phyloP scores from a whole-genome alignment of 64 coral and sea anemone species.

The Dendronephthya gigantea region DNA sequence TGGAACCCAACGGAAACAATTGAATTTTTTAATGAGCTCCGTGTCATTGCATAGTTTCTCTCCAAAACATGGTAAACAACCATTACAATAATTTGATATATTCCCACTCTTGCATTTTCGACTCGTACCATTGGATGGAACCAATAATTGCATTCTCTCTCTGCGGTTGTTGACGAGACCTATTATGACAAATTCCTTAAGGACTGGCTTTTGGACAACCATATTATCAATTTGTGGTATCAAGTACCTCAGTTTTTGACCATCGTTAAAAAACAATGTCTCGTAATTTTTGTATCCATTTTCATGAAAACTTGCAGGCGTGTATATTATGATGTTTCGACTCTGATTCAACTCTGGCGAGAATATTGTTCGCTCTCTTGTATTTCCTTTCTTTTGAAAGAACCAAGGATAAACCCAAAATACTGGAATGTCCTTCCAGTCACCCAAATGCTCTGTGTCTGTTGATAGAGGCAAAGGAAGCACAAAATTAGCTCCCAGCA shows the following conservation, averaged over 20 bases:
- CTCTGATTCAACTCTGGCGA: slow-evolving; percentile 26
- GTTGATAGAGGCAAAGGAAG: slow-evolving; percentile 24
- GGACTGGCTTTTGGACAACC: background rate
- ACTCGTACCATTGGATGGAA: background rate
- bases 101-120: slow-evolving; percentile 11
- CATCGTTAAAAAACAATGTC: slow-evolving; percentile 36
- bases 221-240: background rate
- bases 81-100: background rate
- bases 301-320: slow-evolving; percentile 40
- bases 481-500: slow-evolving; percentile 27
- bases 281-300: slow-evolving; percentile 43
- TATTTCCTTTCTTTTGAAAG: slow-evolving; percentile 23
- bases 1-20: background rate
- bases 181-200: slow-evolving; percentile 29
- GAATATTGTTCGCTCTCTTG: slow-evolving; percentile 1
- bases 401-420: slow-evolving; percentile 39
- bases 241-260: background rate
- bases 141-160: slow-evolving; percentile 15
- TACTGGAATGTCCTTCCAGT: background rate
- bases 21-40: background rate
- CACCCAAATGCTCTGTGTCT: background rate
- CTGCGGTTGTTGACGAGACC: slow-evolving; percentile 7
- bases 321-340: slow-evolving; percentile 22
- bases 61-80: slow-evolving; percentile 12
- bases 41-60: background rate